Conservation (phyloP, 1,140 invertebrate species). For the Aphelenchoides fujianensis region DNA sequence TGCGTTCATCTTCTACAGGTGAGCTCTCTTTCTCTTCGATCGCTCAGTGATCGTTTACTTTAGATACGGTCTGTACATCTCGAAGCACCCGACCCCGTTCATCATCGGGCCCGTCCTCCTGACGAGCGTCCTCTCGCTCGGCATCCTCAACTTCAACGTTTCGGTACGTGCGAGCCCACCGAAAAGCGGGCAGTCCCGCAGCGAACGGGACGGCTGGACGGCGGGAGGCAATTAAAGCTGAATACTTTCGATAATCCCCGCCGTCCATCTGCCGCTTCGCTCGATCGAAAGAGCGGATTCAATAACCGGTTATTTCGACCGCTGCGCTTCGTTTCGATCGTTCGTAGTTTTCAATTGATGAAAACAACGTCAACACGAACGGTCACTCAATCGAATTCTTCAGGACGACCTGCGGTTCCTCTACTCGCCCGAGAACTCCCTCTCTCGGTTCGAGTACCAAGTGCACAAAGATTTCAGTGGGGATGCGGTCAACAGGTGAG, state of each 20-base stretch:
- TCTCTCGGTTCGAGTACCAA: constrained; percentile 55
- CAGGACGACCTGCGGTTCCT: constrained; percentile 60
- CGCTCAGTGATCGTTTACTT: neutral
- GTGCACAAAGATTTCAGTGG: constrained; percentile 58
- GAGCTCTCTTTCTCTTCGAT: neutral
- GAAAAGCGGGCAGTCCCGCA: no score
- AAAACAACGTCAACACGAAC: neutral
- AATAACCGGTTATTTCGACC: constrained; percentile 18
- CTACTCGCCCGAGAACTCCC: constrained; percentile 57
- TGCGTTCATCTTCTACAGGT: constrained; percentile 47
- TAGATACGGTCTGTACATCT: constrained; percentile 55
- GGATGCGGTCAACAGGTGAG: constrained; percentile 57
- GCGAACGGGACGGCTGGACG: neutral
- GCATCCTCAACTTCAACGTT: constrained; percentile 52
- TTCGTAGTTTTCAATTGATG: constrained; percentile 7
- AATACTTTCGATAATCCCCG: neutral
- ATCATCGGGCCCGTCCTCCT: constrained; percentile 49
- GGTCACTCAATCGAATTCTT: constrained; percentile 3
- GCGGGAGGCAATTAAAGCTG: constrained; percentile 8
- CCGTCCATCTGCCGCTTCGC: neutral
- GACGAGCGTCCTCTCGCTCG: constrained; percentile 51
- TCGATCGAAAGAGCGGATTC: neutral
- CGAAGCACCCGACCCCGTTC: constrained; percentile 50
- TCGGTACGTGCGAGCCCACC: constrained; percentile 34
- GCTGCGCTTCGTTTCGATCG: no score